Base-by-base conservation (phyloP, 2,113 vertebrate species). In the Labrus mixtus region DNA sequence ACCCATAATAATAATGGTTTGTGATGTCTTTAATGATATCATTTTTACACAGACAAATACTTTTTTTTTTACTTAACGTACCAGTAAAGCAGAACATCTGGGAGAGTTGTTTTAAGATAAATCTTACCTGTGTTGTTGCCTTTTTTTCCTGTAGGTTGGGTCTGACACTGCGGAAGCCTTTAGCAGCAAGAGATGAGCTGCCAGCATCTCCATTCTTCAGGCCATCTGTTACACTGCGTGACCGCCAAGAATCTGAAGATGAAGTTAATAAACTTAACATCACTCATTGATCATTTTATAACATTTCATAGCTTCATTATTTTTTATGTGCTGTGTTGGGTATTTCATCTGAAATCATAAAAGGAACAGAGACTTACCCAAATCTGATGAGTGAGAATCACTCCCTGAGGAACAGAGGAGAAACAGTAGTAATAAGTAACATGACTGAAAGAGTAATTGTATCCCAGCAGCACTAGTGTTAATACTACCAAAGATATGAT, bases 91-190 rank as follows among this genome's bases (percentile, higher is more conserved):
- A 23, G 0, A 64, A 43, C 56, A 48, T 63, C 12, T 68, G 59
- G 57, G 39, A 20, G 10, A 50, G 25, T 77, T 61, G 11, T 59
- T 19, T 37, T n/a, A 23, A 20, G 43, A 54, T n/a, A 73, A 15
- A 29, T 72, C 51, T 95, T 96, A 99, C 98, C 97, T 96, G 96
- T 79, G 94, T 89, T 65, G 96, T 94, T 10, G 97, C 96, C 86
- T 93, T 98, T 91, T 96, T 98, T 75, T 99, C 97, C 89, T 97
- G 96, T 0, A 99, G 94, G 82, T 97, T 97, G 84, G 97, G 97
- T 70, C 96, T 95, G 86, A 98, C 96, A 0, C 97, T 99, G 90
- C 97, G 95, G 88, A 98, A 99, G 45, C 97, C 97, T 95, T 98
- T 99, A 85, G 97, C 96, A 85, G 96, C 95, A 81, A 99, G 96